These are phyloP conservation scores for Adelges cooleyi DNA, from an alignment of 1,140 invertebrate genomes.

Conservation along the genomic window DNA sequence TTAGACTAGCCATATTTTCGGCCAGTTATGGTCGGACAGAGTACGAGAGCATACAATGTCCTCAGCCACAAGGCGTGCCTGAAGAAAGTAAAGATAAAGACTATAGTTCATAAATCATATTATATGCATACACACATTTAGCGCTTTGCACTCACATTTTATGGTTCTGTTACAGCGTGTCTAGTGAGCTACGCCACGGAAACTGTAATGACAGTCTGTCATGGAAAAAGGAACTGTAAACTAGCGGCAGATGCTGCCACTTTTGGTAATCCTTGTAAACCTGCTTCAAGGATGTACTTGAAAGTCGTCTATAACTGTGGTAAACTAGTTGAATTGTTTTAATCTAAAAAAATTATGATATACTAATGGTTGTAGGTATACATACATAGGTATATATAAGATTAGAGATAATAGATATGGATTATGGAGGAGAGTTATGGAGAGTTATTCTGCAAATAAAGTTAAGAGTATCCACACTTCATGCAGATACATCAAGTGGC, in stretches of 20 bases:
- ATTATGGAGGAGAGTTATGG: too few species aligned
- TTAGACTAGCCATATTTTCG: slow-evolving; percentile 77
- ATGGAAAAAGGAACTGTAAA: slow-evolving; percentile 71
- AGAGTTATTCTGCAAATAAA: too few species aligned
- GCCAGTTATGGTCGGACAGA: slow-evolving; percentile 79
- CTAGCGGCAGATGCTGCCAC: slow-evolving; percentile 69
- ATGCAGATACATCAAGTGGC: too few species aligned
- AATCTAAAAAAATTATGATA: slow-evolving; percentile 35
- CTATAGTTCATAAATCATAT: background rate
- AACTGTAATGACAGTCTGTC: slow-evolving; percentile 77
- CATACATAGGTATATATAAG: too few species aligned
- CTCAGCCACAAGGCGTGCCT: slow-evolving; percentile 66
- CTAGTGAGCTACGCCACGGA: slow-evolving; percentile 75
- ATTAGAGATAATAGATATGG: too few species aligned
- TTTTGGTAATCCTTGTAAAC: slow-evolving; percentile 73
- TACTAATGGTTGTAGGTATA: too few species aligned
- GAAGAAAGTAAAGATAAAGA: slow-evolving; percentile 67
- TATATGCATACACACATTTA: background rate
- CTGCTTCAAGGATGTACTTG: slow-evolving; percentile 74
- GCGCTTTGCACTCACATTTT: background rate
- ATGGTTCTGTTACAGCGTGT: slow-evolving; percentile 55
- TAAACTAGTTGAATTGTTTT: too few species aligned
- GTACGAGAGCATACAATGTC: slow-evolving; percentile 78
- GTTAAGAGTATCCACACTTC: too few species aligned
- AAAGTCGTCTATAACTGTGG: slow-evolving; percentile 89